Percentiles rank a stretch among this genome's conserved stretches.
These are phyloP conservation scores for Hycleus cichorii DNA, from an alignment of 1,140 invertebrate genomes.

Conservation along the genomic window DNA sequence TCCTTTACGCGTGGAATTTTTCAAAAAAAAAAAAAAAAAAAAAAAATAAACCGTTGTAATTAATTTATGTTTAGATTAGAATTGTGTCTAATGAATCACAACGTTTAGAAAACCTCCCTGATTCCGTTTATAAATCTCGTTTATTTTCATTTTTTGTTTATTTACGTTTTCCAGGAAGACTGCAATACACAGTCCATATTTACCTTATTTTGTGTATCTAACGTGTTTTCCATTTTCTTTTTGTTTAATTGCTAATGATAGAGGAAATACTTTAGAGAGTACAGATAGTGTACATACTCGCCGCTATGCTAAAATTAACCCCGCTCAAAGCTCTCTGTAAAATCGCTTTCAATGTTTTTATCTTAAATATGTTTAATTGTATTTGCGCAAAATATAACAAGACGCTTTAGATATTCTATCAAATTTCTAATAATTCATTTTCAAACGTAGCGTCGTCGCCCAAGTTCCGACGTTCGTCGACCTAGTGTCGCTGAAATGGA, in stretches of 20 bases:
- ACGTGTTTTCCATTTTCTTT: slow-evolving; percentile 4
- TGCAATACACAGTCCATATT: neutral
- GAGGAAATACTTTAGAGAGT: slow-evolving; percentile 6
- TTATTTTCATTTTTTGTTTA: slow-evolving; percentile 13
- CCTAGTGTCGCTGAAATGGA: slow-evolving; percentile 83
- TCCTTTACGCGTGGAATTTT: slow-evolving; percentile 26
- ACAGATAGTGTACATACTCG: slow-evolving; percentile 26
- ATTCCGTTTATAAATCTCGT: neutral
- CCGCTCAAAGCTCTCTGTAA: neutral
- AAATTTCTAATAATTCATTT: neutral
- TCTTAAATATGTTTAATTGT: neutral
- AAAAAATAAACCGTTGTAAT: slow-evolving; percentile 15
- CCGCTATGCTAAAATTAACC: slow-evolving; percentile 11
- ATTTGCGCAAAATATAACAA: neutral
- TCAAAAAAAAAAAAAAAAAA: slow-evolving; percentile 1
- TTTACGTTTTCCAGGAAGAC: neutral
- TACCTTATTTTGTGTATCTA: slow-evolving; percentile 1
- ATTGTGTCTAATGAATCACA: slow-evolving; percentile 25
- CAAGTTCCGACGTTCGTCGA: slow-evolving; percentile 75
- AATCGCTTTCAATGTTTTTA: slow-evolving; percentile 2
- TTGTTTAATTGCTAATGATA: slow-evolving; percentile 5
- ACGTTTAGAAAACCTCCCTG: neutral
- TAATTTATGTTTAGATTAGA: slow-evolving; percentile 33
- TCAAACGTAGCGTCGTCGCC: slow-evolving; percentile 64
- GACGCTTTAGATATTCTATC: neutral